Evolutionary conservation across 2,113 vertebrate genomes (phyloP).

Genomic region (Psilopogon haemacephalus): DNA sequence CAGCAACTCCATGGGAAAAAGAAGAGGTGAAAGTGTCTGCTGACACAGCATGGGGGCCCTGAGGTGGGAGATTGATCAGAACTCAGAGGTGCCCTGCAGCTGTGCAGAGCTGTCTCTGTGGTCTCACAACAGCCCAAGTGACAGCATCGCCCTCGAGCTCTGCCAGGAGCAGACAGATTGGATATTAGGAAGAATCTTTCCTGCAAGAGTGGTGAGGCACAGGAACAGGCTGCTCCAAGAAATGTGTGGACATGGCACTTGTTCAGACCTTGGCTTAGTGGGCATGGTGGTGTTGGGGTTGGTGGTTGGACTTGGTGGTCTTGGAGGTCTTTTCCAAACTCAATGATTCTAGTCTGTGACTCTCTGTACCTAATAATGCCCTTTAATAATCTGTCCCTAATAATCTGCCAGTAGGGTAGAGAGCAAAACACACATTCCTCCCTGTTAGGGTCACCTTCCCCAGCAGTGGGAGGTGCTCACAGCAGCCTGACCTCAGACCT

Average conservation of each 20-base stretch:
- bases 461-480: fast-evolving
- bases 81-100: not conserved
- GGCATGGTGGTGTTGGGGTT: too few species aligned
- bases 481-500: slow-evolving; percentile 4
- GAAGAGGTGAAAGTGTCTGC: not conserved
- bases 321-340: too few species aligned
- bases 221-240: too few species aligned
- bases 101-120: not conserved
- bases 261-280: too few species aligned
- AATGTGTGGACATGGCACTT: too few species aligned
- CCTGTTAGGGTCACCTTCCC: fast-evolving
- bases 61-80: not conserved
- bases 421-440: not conserved
- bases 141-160: not conserved
- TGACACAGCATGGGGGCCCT: fast-evolving
- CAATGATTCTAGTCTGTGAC: too few species aligned
- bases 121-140: fast-evolving
- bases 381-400: not conserved
- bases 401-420: not conserved
- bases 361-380: not conserved
- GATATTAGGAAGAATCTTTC: too few species aligned
- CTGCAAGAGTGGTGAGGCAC: too few species aligned
- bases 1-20: fast-evolving
- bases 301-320: too few species aligned
- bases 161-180: not conserved